Base-by-base conservation (phyloP, 23 tunicate genomes). In the Corella eumyota region DNA sequence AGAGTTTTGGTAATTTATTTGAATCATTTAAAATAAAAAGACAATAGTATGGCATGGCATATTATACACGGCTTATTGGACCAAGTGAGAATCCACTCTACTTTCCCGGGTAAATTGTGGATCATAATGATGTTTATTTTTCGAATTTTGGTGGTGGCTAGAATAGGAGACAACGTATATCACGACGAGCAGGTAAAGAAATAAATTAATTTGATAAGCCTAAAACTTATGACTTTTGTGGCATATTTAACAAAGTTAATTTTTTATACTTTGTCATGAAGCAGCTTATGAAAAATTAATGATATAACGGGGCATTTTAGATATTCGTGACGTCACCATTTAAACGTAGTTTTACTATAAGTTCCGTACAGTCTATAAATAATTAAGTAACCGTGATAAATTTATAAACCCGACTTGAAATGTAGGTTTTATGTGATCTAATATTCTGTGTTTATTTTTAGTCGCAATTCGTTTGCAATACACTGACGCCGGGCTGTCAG, bases 81-180 rank as follows among this genome's bases (percentile, higher is more conserved):
- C 51, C 76, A 73, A 59, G 75, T 82, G 54, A 68, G 98, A 36
- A 50, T 60, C n/a, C 85, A 81, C 28, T 92, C 98, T 6, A 92
- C 98, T 1, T 92, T 92, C 66, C 98, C 98, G 3, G 98, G 98
- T 6, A 92, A 92, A 61, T 53, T 92, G 25, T 92, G 98, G 98
- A 92, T 92, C 56, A 69, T 82, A 7, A 68, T 92, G 62, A 92
- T 92, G 98, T 92, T 92, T 57, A 69, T 83, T 45, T 92, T 92
- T 55, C 93, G 98, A 13, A 92, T 92, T 27, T 73, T 92, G 26
- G 78, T 92, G 7, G 92, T 92, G 4, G 98, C 98, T 17, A 92
- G 98, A 52, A 83, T 92, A 63, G 98, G 93, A 20, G 98, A 92
- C 69, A 65, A 61, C 36, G 98, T 92, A 0, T 92, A 92, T 62